phyloP scores from a whole-genome alignment of 2,888 invertebrate genomes.

The Acrobasis repandana region DNA sequence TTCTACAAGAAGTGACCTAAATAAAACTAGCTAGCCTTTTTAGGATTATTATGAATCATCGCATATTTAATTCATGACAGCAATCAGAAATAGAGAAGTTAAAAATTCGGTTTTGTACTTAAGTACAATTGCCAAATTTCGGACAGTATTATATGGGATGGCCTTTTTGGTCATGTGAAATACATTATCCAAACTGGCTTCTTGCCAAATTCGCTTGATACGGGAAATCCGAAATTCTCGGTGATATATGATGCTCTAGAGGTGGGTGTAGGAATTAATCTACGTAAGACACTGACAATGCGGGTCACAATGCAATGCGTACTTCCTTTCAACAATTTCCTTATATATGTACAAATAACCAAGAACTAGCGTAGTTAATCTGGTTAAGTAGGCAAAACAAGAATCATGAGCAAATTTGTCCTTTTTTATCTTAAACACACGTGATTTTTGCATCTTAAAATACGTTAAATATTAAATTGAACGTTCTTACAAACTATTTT shows the following conservation, averaged over 20 bases:
- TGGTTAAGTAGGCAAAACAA: too few relatives aligned
- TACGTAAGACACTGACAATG: conserved; percentile 7
- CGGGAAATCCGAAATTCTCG: neutral
- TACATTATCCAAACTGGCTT: neutral
- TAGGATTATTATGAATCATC: too few relatives aligned
- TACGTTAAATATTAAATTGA: neutral
- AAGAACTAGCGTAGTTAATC: neutral
- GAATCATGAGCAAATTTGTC: neutral
- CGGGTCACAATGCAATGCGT: conserved; percentile 8
- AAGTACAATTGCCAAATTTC: neutral
- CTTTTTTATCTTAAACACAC: neutral
- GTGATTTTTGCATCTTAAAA: neutral
- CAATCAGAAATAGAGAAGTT: too few relatives aligned
- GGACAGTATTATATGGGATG: neutral
- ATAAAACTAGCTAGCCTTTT: conserved; percentile 6
- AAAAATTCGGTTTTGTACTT: neutral
- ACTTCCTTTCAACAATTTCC: neutral
- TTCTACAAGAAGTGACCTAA: neutral
- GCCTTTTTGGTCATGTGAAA: conserved; percentile 4
- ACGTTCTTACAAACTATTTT: neutral
- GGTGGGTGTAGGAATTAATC: neutral
- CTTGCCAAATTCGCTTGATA: conserved; percentile 7
- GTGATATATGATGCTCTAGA: conserved; percentile 1
- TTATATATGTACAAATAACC: neutral
- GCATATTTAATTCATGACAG: neutral